Evolutionary conservation across 2,888 invertebrate species (phyloP).

Genomic region (Tachystola acroxantha): DNA sequence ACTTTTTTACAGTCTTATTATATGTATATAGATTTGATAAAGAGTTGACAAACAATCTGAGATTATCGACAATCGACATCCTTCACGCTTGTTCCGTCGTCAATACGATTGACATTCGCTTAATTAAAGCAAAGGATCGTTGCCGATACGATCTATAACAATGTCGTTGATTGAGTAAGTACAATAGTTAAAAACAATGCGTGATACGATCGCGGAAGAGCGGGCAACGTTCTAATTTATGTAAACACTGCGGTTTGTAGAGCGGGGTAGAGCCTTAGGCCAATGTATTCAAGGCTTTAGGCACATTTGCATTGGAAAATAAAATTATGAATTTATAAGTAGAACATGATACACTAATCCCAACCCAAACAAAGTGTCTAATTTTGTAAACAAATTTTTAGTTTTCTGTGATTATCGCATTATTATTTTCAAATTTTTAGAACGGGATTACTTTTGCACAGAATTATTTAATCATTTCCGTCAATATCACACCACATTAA

Average conservation of each 20-base stretch:
- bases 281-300: constrained; percentile 3
- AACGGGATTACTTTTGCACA: no score
- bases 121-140: not conserved
- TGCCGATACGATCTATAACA: constrained; percentile 5
- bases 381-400: no score
- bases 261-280: not conserved
- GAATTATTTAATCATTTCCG: no score
- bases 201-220: constrained; percentile 6
- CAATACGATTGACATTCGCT: not conserved
- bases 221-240: constrained; percentile 10
- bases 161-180: constrained; percentile 2
- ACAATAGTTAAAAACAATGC: constrained; percentile 4
- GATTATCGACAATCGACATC: not conserved
- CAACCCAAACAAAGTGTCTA: no score
- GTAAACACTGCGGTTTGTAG: constrained; percentile 8
- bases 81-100: not conserved
- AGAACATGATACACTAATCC: no score
- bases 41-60: no score
- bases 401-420: no score
- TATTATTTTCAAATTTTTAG: no score
- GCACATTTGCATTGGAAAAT: not conserved
- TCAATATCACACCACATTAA: no score
- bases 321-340: not conserved
- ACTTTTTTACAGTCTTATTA: no score
- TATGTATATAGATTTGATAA: no score